Conservation (phyloP, 2,888 invertebrate genomes). For the Netelia inedita region DNA sequence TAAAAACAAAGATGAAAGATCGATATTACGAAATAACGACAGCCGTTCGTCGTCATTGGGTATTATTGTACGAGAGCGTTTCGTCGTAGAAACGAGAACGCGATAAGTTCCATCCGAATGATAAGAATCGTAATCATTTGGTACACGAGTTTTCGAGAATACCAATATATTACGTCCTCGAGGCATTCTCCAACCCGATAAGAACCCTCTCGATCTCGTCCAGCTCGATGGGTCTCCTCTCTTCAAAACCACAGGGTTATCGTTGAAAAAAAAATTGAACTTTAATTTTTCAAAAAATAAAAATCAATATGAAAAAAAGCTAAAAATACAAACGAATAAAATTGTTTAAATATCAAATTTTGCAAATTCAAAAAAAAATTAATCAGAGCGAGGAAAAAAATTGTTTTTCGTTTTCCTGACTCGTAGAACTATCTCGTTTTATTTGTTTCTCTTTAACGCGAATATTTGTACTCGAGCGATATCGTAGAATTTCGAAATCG, state of each 20-base stretch:
- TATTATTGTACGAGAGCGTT: too few species aligned
- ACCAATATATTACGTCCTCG: background rate
- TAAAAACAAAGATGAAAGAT: too few species aligned
- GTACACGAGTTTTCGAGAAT: background rate
- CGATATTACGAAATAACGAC: too few species aligned
- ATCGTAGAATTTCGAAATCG: constrained; percentile 27
- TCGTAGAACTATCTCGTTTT: background rate
- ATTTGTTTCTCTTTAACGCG: background rate
- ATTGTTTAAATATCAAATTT: too few species aligned
- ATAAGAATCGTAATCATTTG: constrained; percentile 1
- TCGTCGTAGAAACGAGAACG: too few species aligned
- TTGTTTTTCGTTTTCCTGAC: background rate
- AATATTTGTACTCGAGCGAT: background rate
- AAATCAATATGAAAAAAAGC: too few species aligned
- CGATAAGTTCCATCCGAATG: too few species aligned
- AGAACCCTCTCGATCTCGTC: constrained; percentile 19
- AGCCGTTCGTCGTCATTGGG: too few species aligned
- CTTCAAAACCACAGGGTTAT: background rate
- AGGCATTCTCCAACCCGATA: constrained; percentile 22
- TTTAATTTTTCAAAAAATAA: too few species aligned
- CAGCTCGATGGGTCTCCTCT: background rate
- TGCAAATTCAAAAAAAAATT: too few species aligned
- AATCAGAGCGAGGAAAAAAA: background rate
- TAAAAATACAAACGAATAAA: too few species aligned
- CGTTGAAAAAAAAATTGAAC: background rate